phyloP scores from a whole-genome alignment of 2,797 vertebrate species.

The Monodelphis domestica region DNA sequence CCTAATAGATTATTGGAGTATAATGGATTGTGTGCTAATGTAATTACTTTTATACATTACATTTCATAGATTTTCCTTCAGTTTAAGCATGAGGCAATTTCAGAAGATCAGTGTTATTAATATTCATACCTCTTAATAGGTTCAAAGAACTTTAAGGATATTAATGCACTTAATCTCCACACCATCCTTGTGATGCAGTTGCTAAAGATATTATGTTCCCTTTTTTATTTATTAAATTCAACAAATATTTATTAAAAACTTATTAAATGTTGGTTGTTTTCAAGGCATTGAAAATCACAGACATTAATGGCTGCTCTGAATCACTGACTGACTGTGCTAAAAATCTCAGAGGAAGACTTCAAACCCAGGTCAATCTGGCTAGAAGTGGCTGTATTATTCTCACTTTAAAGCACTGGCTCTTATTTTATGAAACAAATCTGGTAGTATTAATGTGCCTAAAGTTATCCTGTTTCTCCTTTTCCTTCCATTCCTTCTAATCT shows the following conservation, averaged over 20 bases:
- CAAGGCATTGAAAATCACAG: neutral
- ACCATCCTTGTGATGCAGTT: neutral
- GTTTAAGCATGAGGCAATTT: neutral
- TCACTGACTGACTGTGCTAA: neutral
- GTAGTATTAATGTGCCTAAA: neutral
- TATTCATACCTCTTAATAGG: neutral
- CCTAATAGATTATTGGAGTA: neutral
- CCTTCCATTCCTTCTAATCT: neutral
- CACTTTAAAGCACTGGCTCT: neutral
- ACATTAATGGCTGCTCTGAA: neutral
- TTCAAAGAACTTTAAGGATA: neutral
- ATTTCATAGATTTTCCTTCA: neutral
- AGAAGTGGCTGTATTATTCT: neutral
- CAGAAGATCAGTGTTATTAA: neutral
- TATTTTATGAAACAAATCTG: neutral
- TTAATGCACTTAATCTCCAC: neutral
- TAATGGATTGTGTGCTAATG: neutral
- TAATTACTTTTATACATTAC: neutral
- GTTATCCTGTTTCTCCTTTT: neutral
- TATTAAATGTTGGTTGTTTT: neutral
- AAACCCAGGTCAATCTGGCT: neutral
- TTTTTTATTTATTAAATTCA: neutral
- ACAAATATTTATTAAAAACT: neutral
- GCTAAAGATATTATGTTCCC: neutral
- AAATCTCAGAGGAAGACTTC: neutral